Evolutionary conservation across 2,113 vertebrate genomes (phyloP).

Genomic region (Pteropus alecto): DNA sequence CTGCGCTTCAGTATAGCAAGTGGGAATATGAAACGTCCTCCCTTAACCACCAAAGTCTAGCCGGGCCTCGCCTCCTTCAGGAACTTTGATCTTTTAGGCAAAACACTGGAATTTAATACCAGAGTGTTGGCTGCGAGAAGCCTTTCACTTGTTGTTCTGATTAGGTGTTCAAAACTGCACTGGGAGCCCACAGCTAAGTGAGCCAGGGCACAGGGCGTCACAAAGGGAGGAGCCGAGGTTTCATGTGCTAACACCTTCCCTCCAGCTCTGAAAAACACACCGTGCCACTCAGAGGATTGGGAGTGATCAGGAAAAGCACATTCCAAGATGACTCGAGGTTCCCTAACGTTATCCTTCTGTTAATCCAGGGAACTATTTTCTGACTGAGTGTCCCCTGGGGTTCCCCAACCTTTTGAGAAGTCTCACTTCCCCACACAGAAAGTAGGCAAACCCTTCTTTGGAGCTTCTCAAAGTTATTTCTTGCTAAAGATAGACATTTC

Average conservation of each 20-base stretch:
- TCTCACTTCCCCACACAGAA: neutral
- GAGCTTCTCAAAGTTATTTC: neutral
- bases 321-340: neutral
- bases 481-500: neutral
- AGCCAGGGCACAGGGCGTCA: neutral
- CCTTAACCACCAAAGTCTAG: neutral
- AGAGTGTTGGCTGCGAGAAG: neutral
- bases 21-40: neutral
- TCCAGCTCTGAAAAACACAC: neutral
- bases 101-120: neutral
- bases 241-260: neutral
- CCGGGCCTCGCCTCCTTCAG: rapidly evolving
- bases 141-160: neutral
- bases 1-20: neutral
- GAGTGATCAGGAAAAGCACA: neutral
- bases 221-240: neutral
- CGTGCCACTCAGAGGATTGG: neutral
- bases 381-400: neutral
- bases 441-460: neutral
- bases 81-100: neutral
- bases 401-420: neutral
- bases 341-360: neutral
- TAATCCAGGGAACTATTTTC: neutral
- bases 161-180: neutral
- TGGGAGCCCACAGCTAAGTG: neutral